phyloP scores from a whole-genome alignment of 1,140 invertebrate species.

The honey bee (Apis mellifera) region Amel_HAv3.1 CM009933.2:4427001-4427500 shows the following conservation, averaged over 20 bases:
- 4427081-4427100: slow-evolving; percentile 32
- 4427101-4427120: slow-evolving; percentile 46
- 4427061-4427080: slow-evolving; percentile 4
- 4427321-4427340: slow-evolving; percentile 1
- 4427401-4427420: slow-evolving; percentile 41
- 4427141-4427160: slow-evolving; percentile 67
- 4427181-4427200: slow-evolving; percentile 80
- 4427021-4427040: slow-evolving; percentile 10
- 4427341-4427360: slow-evolving; percentile 42
- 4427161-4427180: slow-evolving; percentile 77
- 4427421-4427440: slow-evolving; percentile 3
- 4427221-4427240: slow-evolving; percentile 75
- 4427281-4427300: slow-evolving; percentile 28
- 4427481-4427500: slow-evolving; percentile 65
- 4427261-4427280: slow-evolving; percentile 51
- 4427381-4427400: slow-evolving; percentile 45
- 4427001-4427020: slow-evolving; percentile 14
- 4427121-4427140: slow-evolving; percentile 61
- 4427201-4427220: slow-evolving; percentile 80
- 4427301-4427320: slow-evolving; percentile 7
- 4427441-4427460: slow-evolving; percentile 32
- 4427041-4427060: background rate
- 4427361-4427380: slow-evolving; percentile 40
- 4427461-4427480: slow-evolving; percentile 43
- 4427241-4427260: slow-evolving; percentile 33